Base-by-base conservation (phyloP, 2,888 invertebrate species). In the Eurytoma adleriae region DNA sequence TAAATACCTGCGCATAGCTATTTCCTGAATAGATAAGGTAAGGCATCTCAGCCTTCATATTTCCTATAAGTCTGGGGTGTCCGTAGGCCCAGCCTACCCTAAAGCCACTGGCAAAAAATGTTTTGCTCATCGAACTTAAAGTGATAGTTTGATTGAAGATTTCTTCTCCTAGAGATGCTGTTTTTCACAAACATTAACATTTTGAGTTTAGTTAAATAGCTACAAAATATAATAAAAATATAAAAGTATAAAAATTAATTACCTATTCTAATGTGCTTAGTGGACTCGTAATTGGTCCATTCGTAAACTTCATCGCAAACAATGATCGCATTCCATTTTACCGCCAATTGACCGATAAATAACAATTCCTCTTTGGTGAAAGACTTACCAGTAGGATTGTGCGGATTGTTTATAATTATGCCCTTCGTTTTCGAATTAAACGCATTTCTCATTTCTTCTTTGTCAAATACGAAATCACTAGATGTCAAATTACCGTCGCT, bases 101-200 rank as follows among this genome's bases (percentile, higher is more conserved):
- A 98, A 98, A 98, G 3, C 99, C 99, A 0, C 99, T 99, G 14
- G 97, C 97, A 71, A 97, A 98, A 92, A 99, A 99, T 0, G 98
- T 97, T 93, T 99, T 99, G 0, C 99, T 99, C 0, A 98, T 99
- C 24, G 98, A 98, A 0, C 99, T 98, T 82, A 99, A 94, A 0
- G 99, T 98, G 52, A 99, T 94, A 0, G 99, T 99, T 24, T 99
- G 93, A 83, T 99, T 98, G 96, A 98, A 99, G 99, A 99, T 99
- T 16, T 92, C 98, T 0, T 99, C 98, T 5, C 30, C 30, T 30
- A 99, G 90, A 0, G 97, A 95, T 0, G 97, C 98, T 95, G n/a
- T 85, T n/a, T n/a, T n/a, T n/a, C n/a, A n/a, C n/a, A n/a, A n/a
- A 61, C 73, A 76, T 5, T 30, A 62, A 62, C n/a, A 16, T 14